Conservation (phyloP, 2,888 invertebrate genomes). For the Gari tellinella region DNA sequence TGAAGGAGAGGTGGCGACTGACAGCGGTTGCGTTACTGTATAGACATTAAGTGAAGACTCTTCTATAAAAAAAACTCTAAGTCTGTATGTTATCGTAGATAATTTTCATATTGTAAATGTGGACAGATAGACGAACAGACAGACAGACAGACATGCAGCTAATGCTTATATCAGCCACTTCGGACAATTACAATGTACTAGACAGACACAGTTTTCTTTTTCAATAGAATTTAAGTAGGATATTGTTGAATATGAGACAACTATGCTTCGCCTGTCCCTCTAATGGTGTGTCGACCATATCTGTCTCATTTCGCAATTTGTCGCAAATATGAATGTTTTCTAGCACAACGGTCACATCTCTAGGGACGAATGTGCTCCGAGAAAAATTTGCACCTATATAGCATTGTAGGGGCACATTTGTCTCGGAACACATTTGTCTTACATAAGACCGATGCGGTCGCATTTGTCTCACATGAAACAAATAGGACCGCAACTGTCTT, state of each 20-base stretch:
- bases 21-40: conserved; percentile 4
- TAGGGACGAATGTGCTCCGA: conserved; percentile 15
- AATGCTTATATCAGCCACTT: background rate
- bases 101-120: conserved; percentile 21
- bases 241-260: conserved; percentile 19
- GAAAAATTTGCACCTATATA: conserved; percentile 17
- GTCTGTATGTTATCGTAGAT: no score
- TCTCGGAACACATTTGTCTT: no score
- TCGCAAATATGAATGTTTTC: conserved; percentile 18
- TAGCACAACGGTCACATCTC: conserved; percentile 9
- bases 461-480: no score
- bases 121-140: conserved; percentile 17
- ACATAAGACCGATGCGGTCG: no score
- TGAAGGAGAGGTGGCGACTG: no score
- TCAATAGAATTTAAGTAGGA: conserved; percentile 17
- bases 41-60: conserved; percentile 11
- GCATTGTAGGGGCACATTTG: no score
- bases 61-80: background rate
- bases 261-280: conserved; percentile 11
- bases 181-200: conserved; percentile 20
- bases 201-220: conserved; percentile 21
- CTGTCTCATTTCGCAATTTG: conserved; percentile 21
- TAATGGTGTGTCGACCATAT: conserved; percentile 11
- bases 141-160: conserved; percentile 15
- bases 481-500: no score